Evolutionary conservation across 2,797 vertebrate species (phyloP).

Genomic region (Lacerta viridis): DNA sequence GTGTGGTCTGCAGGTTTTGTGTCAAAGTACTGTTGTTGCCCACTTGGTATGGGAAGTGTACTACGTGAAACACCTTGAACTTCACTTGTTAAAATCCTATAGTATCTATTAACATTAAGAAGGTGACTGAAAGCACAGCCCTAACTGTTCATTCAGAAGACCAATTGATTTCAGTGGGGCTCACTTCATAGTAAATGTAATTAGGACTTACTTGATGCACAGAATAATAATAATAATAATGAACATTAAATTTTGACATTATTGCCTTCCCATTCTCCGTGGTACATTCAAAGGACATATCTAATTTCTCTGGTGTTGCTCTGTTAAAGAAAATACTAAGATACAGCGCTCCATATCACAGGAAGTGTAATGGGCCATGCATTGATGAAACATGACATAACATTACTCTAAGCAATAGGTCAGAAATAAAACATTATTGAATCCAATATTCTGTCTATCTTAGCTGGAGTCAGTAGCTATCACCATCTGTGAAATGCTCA

Average conservation of each 20-base stretch:
- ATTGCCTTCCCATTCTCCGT: slow-evolving; percentile 11
- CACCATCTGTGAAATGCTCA: slow-evolving; percentile 28
- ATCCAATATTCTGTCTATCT: slow-evolving; percentile 18
- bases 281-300: background rate
- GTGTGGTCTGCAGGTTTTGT: no score
- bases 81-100: background rate
- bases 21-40: no score
- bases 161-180: no score
- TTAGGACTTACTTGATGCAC: background rate
- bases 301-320: background rate
- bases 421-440: slow-evolving; percentile 55
- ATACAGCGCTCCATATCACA: background rate
- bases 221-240: slow-evolving; percentile 4
- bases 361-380: background rate
- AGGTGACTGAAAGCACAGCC: background rate
- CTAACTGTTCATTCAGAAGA: no score
- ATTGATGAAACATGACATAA: slow-evolving; percentile 36
- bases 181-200: no score
- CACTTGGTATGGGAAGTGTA: background rate
- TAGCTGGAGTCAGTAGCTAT: slow-evolving; percentile 28
- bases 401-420: slow-evolving; percentile 56
- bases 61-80: background rate
- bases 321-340: slow-evolving; percentile 42
- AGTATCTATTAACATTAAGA: background rate
- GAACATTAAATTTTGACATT: background rate